phyloP scores from a whole-genome alignment of 2,113 vertebrate genomes.

The Alosa alosa region DNA sequence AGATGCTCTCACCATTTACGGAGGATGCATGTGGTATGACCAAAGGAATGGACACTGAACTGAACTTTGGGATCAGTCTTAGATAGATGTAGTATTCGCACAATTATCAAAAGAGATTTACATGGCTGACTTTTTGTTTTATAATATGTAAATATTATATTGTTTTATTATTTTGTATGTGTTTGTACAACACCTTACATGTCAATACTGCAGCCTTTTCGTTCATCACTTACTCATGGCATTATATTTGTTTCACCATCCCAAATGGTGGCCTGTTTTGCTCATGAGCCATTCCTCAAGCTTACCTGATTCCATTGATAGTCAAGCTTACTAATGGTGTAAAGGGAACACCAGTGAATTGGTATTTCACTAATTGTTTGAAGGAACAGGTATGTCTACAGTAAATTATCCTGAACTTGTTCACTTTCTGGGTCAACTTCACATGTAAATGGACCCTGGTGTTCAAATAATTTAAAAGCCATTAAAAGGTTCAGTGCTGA shows the following conservation, averaged over 20 bases:
- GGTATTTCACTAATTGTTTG: not conserved
- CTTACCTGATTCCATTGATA: not conserved
- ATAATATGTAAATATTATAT: not conserved
- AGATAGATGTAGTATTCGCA: not conserved
- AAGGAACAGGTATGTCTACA: not conserved
- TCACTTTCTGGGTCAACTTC: not conserved
- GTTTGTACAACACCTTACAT: not conserved
- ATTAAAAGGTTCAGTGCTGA: not conserved
- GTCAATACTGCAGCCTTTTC: not conserved
- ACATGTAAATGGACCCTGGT: not conserved
- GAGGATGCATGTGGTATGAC: conserved; percentile 16
- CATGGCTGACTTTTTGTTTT: not conserved
- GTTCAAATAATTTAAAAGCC: not conserved
- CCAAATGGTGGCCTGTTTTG: not conserved
- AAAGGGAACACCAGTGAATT: not conserved
- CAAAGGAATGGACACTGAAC: not conserved
- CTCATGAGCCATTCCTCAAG: not conserved
- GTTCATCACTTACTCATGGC: not conserved
- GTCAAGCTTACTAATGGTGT: not conserved
- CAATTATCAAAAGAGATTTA: not conserved
- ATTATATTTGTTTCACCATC: not conserved
- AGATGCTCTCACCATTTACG: not conserved
- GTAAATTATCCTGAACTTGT: not conserved
- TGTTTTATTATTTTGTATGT: not conserved
- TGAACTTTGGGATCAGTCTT: not conserved